These are phyloP conservation scores for Podocnemis expansa DNA, from an alignment of 2,113 vertebrate species.

Conservation along the genomic window DNA sequence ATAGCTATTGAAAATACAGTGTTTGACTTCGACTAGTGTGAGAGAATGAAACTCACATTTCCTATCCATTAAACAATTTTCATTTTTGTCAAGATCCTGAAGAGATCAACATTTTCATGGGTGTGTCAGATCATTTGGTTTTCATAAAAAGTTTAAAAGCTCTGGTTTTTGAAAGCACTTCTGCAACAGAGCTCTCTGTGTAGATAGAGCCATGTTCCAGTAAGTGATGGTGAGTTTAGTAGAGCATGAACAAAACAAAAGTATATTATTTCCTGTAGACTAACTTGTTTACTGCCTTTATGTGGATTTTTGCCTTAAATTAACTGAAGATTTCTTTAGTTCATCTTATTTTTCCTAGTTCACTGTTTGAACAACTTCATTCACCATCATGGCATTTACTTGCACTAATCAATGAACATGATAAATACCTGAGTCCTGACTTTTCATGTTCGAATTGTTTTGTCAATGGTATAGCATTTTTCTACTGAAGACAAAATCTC, in stretches of 20 bases:
- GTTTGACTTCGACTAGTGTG: neutral
- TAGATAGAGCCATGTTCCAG: neutral
- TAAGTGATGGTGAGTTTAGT: constrained; percentile 4
- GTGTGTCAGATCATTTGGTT: neutral
- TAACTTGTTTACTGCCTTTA: neutral
- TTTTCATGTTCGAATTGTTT: neutral
- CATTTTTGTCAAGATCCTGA: neutral
- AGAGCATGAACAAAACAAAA: neutral
- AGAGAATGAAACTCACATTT: neutral
- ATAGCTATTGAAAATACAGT: neutral
- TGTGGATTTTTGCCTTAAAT: neutral
- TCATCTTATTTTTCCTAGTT: neutral
- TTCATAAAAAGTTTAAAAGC: neutral
- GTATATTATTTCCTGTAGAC: neutral
- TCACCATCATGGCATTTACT: neutral
- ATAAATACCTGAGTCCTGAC: neutral
- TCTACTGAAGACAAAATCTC: constrained; percentile 15
- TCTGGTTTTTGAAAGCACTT: neutral
- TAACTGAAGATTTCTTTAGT: neutral
- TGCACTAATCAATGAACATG: neutral
- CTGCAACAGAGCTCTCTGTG: fast-evolving
- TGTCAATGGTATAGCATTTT: neutral
- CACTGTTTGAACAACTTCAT: neutral
- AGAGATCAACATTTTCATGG: fast-evolving
- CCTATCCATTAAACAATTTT: neutral